These are phyloP conservation scores for Bombycilla garrulus DNA, from an alignment of 2,113 vertebrate species.

Conservation along the genomic window DNA sequence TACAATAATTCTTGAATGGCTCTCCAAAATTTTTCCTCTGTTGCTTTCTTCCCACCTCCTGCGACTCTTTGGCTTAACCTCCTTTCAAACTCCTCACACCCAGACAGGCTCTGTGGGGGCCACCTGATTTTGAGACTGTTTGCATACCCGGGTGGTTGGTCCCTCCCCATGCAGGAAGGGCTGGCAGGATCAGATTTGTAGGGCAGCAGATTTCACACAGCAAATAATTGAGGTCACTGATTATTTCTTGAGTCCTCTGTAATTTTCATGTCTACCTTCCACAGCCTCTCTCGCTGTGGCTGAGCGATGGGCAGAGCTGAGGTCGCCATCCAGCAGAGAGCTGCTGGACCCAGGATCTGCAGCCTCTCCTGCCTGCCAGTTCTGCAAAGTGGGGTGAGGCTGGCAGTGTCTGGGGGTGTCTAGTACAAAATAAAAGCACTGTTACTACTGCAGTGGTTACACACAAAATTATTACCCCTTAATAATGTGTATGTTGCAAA, in stretches of 20 bases:
- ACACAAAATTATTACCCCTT: fast-evolving
- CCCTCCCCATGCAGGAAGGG: too few relatives aligned
- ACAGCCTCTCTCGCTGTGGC: fast-evolving
- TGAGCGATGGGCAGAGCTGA: background rate
- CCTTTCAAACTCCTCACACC: background rate
- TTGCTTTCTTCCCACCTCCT: background rate
- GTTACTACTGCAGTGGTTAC: background rate
- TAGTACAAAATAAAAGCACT: background rate
- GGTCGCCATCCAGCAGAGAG: background rate
- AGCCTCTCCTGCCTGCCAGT: background rate
- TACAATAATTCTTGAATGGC: background rate
- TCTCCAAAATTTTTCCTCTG: background rate
- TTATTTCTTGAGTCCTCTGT: background rate
- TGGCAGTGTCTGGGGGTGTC: background rate
- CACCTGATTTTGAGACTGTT: background rate
- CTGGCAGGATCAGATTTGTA: background rate
- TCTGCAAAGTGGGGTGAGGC: background rate
- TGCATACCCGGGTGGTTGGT: too few relatives aligned
- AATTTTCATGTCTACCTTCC: background rate
- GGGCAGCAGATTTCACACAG: background rate
- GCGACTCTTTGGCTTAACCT: background rate
- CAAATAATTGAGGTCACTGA: background rate
- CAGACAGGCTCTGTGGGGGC: fast-evolving
- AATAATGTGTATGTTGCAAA: background rate
- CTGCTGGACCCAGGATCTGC: fast-evolving